Percentiles rank a stretch among this genome's conserved stretches.
These are phyloP conservation scores for Genyomyrus donnyi DNA, from an alignment of 2,113 vertebrate species.

Conservation along the genomic window DNA sequence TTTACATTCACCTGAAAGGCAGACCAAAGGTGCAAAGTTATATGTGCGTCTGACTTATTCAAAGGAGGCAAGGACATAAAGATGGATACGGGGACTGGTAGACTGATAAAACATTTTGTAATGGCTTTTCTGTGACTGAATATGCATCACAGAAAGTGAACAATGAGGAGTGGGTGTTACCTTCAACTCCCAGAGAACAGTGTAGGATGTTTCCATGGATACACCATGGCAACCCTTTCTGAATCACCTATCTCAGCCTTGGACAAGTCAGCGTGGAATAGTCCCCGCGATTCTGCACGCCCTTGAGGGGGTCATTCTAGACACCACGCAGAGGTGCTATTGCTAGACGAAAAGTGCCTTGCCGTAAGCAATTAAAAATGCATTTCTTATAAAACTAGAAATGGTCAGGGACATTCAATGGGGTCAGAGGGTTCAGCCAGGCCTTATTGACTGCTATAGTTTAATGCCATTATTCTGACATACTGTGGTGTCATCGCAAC, in stretches of 20 bases:
- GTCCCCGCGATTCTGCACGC: neutral
- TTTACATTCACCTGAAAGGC: neutral
- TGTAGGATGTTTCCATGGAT: slow-evolving; percentile 35
- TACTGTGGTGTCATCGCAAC: neutral
- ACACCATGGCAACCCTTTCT: slow-evolving; percentile 30
- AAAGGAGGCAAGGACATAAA: slow-evolving; percentile 4
- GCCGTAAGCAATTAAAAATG: neutral
- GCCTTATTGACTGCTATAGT: neutral
- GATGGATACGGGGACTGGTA: neutral
- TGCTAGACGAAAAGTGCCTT: neutral
- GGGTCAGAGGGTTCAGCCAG: neutral
- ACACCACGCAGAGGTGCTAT: neutral
- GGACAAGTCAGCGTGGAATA: slow-evolving; percentile 6
- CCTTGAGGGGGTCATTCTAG: slow-evolving; percentile 16
- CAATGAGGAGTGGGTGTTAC: slow-evolving; percentile 34
- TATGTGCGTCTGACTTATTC: neutral
- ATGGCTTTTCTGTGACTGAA: slow-evolving; percentile 24
- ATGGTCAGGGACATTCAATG: neutral
- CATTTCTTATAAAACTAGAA: neutral
- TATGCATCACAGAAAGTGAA: slow-evolving; percentile 27
- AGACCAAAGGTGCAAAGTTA: neutral
- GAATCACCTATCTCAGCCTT: slow-evolving; percentile 19
- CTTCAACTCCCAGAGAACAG: slow-evolving; percentile 21
- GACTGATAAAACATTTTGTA: slow-evolving; percentile 15
- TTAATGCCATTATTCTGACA: neutral